Evolutionary conservation across 2,113 vertebrate species (phyloP).

Genomic region (Thermophis baileyi): DNA sequence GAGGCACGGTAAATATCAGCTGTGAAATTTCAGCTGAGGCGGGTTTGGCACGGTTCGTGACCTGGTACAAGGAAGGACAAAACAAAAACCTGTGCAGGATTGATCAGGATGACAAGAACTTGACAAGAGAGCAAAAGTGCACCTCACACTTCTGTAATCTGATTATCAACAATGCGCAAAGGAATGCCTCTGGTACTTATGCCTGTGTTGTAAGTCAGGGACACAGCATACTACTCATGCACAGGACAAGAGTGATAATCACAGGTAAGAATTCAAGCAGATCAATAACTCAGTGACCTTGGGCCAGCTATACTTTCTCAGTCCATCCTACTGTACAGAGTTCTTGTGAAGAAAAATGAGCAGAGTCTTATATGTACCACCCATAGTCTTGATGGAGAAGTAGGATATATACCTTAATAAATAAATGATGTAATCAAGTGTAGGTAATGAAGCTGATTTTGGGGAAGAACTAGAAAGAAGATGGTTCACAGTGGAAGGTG

Average conservation of each 20-base stretch:
- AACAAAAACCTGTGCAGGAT: neutral
- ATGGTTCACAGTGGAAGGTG: neutral
- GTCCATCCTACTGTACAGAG: neutral
- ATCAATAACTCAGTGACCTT: neutral
- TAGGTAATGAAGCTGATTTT: neutral
- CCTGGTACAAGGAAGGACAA: neutral
- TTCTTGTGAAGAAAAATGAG: neutral
- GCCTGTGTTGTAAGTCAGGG: fast-evolving
- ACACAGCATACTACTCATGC: fast-evolving
- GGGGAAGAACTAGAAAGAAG: neutral
- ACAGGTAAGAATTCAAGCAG: neutral
- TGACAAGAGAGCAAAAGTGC: neutral
- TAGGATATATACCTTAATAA: neutral
- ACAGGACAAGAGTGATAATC: neutral
- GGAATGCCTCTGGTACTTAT: neutral
- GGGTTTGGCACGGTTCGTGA: fast-evolving
- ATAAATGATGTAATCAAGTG: neutral
- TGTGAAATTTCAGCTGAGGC: neutral
- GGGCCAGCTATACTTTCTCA: neutral
- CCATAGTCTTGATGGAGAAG: neutral
- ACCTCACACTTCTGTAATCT: neutral
- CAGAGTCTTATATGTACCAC: neutral
- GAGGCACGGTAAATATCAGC: neutral
- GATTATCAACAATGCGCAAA: neutral
- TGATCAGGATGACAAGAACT: no score